Conservation (phyloP, 2,113 vertebrate genomes). For the Halichoeres trimaculatus region DNA sequence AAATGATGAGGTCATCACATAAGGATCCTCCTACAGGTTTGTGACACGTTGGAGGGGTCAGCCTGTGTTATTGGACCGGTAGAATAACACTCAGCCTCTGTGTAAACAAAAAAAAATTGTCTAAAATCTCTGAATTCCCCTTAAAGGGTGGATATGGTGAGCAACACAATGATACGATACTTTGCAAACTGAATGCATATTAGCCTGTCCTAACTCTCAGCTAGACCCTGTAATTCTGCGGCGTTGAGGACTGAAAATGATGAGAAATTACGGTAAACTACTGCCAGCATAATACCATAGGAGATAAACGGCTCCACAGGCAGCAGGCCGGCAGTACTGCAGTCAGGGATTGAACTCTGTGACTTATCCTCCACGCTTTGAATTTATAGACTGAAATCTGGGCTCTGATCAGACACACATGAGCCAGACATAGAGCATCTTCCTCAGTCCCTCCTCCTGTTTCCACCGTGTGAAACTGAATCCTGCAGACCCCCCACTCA, state of each 20-base stretch:
- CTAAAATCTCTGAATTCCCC: not conserved
- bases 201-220: not conserved
- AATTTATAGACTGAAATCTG: slow-evolving; percentile 43
- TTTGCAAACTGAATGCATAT: slow-evolving; percentile 13
- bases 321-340: slow-evolving; percentile 16
- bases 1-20: no score
- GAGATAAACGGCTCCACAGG: slow-evolving; percentile 20
- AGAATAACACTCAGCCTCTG: no score
- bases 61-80: no score
- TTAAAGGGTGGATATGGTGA: not conserved
- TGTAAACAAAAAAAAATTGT: no score
- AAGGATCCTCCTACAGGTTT: no score
- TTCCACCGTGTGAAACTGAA: slow-evolving; percentile 26
- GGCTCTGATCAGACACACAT: slow-evolving; percentile 39
- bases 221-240: slow-evolving; percentile 23
- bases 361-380: slow-evolving; percentile 34
- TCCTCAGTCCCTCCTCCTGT: slow-evolving; percentile 18
- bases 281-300: slow-evolving; percentile 11
- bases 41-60: no score
- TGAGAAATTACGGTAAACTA: slow-evolving; percentile 11
- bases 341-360: slow-evolving; percentile 44
- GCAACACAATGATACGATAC: slow-evolving; percentile 8
- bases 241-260: slow-evolving; percentile 9
- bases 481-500: slow-evolving; percentile 32
- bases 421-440: slow-evolving; percentile 36